Evolutionary conservation across 2,113 vertebrate species (phyloP), one percentile per base, ranked within the genome.

Genomic region (Carettochelys insculpta): DNA sequence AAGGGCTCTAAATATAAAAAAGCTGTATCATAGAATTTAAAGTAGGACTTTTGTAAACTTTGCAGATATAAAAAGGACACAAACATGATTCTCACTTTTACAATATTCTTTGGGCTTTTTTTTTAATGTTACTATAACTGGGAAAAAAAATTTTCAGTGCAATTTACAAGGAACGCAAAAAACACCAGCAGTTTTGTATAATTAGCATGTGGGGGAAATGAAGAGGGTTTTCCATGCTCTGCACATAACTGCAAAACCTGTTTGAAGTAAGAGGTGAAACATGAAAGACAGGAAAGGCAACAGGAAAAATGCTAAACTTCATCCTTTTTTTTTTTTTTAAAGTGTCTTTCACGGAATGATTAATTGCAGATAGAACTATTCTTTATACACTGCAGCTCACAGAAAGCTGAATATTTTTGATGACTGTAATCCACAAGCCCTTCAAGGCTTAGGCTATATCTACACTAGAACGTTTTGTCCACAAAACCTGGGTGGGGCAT

Each of bases 321-420:
- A 24, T 12, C 71, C 71, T 41, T 25, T 11, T 13, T 73, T 11
- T 11, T 38, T 68, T n/a, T 24, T 3, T 22, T 14, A 34, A n/a
- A 61, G 3, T 25, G 53, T 54, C 8, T 8, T 0, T 2, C 24
- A 12, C 29, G 77, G 54, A 47, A 13, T 56, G 50, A 17, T 9
- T 43, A 45, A 41, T 14, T 73, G 38, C 43, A 73, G 43, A 43
- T 27, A 53, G 27, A 1, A 31, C 78, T 8, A 24, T 0, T n/a
- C 41, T 50, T 68, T 65, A 29, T 68, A 58, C 58, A 68, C 5
- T 1, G 4, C 5, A 56, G 50, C 0, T 38, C n/a, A 52, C 3
- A 8, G 11, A 43, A 81, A 31, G 31, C 6, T 2, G 0, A 34
- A 4, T 1, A 13, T 0, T 29, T 91, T 79, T 83, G 61, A 4